Evolutionary conservation across 1,140 invertebrate genomes (phyloP).

Genomic region (Penaeus indicus): DNA sequence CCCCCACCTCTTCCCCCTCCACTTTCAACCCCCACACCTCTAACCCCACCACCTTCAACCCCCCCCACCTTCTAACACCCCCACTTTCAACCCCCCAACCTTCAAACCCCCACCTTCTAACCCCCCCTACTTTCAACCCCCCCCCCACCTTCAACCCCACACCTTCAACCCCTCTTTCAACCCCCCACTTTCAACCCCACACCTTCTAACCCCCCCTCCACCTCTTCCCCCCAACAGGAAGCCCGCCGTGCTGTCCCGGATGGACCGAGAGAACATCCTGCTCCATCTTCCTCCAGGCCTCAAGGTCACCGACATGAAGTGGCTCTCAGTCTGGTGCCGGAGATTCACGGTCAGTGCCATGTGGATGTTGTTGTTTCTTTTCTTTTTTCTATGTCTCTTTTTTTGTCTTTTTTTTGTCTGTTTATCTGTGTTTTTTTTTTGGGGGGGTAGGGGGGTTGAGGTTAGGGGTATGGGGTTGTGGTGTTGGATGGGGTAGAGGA

Average conservation of each 20-base stretch:
- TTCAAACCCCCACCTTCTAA: not conserved
- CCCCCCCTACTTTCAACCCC: not conserved
- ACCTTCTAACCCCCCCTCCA: not conserved
- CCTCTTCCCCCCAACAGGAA: conserved; percentile 77
- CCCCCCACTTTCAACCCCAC: not conserved
- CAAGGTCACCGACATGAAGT: conserved; percentile 87
- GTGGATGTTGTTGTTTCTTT: too few species aligned
- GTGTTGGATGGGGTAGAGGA: too few species aligned
- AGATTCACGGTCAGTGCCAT: conserved; percentile 83
- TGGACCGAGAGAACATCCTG: conserved; percentile 85
- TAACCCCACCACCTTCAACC: too few species aligned
- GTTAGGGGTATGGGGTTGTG: too few species aligned
- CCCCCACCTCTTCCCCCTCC: too few species aligned
- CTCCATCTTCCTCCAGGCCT: conserved; percentile 85
- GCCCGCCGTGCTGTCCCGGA: conserved; percentile 80
- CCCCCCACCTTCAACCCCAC: conserved; percentile 1
- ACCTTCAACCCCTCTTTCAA: not conserved
- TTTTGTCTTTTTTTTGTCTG: not conserved
- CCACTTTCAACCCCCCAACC: not conserved
- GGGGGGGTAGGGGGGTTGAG: not conserved
- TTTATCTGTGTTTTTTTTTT: too few species aligned
- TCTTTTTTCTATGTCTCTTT: too few species aligned
- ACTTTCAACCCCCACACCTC: too few species aligned
- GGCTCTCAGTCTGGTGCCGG: conserved; percentile 90
- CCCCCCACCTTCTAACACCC: not conserved